These are phyloP conservation scores for Ganaspis sp. DNA, from an alignment of 1,140 invertebrate genomes.

Conservation along the genomic window DNA sequence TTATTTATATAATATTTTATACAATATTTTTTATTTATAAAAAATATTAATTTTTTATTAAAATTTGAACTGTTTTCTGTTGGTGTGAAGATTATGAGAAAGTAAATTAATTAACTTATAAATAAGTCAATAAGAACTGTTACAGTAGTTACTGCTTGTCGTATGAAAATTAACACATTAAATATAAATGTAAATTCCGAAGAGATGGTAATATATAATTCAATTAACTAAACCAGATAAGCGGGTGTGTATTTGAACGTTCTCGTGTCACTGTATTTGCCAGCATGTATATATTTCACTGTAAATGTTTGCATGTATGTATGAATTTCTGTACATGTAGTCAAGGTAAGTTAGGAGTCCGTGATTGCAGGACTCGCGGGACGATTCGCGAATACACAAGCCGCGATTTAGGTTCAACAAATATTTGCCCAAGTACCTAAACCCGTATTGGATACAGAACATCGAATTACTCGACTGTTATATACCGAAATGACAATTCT, in stretches of 20 bases:
- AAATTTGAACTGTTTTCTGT: no score
- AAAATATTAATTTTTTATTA: no score
- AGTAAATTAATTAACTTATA: no score
- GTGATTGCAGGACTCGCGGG: slow-evolving; percentile 20
- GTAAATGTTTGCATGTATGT: slow-evolving; percentile 5
- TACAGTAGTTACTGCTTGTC: background rate
- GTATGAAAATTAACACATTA: background rate
- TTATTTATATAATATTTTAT: no score
- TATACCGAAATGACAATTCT: background rate
- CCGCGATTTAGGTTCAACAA: slow-evolving; percentile 20
- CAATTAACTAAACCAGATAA: slow-evolving; percentile 6
- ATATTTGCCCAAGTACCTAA: slow-evolving; percentile 23
- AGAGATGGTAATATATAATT: background rate
- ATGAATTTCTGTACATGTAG: background rate
- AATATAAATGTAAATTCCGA: background rate
- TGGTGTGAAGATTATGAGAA: no score
- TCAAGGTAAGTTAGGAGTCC: slow-evolving; percentile 10
- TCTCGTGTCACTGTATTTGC: background rate
- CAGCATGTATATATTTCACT: background rate
- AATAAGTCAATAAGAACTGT: no score
- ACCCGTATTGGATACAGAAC: slow-evolving; percentile 6
- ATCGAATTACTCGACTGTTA: background rate
- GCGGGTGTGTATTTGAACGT: background rate
- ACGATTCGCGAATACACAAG: slow-evolving; percentile 13
- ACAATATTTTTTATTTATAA: no score